phyloP scores from a whole-genome alignment of 2,113 vertebrate genomes.

The Aleadryas rufinucha region DNA sequence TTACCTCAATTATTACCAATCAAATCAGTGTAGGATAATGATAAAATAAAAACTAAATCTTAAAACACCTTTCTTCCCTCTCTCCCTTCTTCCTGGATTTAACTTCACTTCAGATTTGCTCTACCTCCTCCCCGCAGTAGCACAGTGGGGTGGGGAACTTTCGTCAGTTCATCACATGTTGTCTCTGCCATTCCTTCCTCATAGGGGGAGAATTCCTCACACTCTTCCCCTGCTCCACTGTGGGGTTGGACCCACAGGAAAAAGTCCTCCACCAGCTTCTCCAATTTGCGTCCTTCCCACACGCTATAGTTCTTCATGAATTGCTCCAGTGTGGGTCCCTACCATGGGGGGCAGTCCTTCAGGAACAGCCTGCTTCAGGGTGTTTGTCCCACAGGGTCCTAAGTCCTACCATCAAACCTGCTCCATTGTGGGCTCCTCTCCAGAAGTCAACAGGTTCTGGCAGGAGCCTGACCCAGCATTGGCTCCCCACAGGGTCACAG shows the following conservation, averaged over 20 bases:
- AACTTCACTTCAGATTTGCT: neutral
- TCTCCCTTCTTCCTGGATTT: neutral
- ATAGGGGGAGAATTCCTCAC: neutral
- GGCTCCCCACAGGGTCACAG: neutral
- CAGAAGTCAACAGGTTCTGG: neutral
- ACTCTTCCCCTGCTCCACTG: neutral
- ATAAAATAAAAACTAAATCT: neutral
- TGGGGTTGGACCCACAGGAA: neutral
- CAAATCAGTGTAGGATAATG: neutral
- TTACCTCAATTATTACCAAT: neutral
- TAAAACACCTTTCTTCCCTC: neutral
- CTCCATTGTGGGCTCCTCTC: neutral
- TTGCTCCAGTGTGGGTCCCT: neutral
- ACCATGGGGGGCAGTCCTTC: neutral
- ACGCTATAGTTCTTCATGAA: rapidly evolving
- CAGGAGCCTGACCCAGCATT: neutral
- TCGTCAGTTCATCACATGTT: rapidly evolving
- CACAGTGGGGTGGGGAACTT: neutral
- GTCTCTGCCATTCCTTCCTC: neutral
- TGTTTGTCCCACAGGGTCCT: neutral
- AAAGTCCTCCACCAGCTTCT: neutral
- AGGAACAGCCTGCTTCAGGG: neutral
- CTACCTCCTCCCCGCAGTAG: neutral
- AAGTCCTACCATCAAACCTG: neutral
- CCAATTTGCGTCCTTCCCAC: neutral